Evolutionary conservation across 2,888 invertebrate species (phyloP), one percentile per base, ranked within the genome.

Genomic region (Dromius quadrimaculatus): DNA sequence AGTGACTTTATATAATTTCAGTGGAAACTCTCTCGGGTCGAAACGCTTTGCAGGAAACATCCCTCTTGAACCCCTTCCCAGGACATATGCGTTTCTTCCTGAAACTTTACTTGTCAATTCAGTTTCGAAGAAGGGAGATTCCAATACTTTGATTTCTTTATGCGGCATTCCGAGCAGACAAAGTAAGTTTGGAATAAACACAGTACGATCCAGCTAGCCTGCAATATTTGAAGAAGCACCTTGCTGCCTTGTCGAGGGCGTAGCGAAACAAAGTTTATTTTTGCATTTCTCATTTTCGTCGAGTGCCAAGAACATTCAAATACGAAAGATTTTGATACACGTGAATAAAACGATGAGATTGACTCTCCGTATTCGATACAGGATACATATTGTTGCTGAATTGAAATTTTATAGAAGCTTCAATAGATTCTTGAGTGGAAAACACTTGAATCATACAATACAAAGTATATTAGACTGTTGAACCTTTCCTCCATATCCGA

Each of bases 151-250:
- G 68, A 69, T 69, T 69, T 47, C 61, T 69, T 69, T 69, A 69
- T 61, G 59, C 34, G 41, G 64, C 9, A 28, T 43, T 45, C 22
- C 13, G 63, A 41, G 38, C 45, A 59, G 68, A 69, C 68, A 69
- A 59, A 65, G 65, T 65, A 69, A 69, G 68, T 69, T 69, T 59
- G 59, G 32, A 43, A 69, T 69, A 69, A 69, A 69, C 68, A 69
- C 59, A 69, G 23, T 59, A 32, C 41, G 20, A 28, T 17, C n/a
- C n/a, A n/a, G 9, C 43, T 36, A 20, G 57, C 19, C 17, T 59
- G 61, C 61, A 69, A 69, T 69, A 69, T 69, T 69, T 66, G 66
- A 66, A 66, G 66, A n/a, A 66, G 66, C 66, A 57, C 66, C 61
- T 61, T 34, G 28, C 23, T 47, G 45, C 45, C 17, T 61, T 20